These are phyloP conservation scores for Aleiodes leptofemur DNA, from an alignment of 2,888 invertebrate species.

Conservation along the genomic window DNA sequence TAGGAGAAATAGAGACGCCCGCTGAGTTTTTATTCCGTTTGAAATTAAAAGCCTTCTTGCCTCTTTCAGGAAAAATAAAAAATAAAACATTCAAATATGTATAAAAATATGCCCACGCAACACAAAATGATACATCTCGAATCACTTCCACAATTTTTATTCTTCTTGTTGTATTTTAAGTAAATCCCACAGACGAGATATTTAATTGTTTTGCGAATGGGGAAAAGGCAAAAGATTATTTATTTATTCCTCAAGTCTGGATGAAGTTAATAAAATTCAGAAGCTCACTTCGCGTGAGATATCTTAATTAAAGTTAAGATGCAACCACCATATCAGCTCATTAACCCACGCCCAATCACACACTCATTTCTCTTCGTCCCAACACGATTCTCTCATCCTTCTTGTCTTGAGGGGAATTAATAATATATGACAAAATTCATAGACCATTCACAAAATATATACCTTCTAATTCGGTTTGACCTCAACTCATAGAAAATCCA, in stretches of 20 bases:
- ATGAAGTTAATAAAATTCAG: slow-evolving; percentile 1
- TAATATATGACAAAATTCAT: too few relatives aligned
- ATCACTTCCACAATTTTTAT: too few relatives aligned
- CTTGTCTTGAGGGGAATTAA: too few relatives aligned
- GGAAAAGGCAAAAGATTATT: too few relatives aligned
- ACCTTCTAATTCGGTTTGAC: background rate
- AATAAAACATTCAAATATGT: slow-evolving; percentile 30
- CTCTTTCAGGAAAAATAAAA: slow-evolving; percentile 31
- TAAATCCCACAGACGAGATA: too few relatives aligned
- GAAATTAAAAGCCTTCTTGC: slow-evolving; percentile 25
- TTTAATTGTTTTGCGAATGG: too few relatives aligned
- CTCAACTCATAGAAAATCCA: slow-evolving; percentile 19
- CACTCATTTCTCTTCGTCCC: background rate
- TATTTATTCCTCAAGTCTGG: background rate
- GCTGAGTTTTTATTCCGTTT: slow-evolving; percentile 19
- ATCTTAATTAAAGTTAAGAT: slow-evolving; percentile 7
- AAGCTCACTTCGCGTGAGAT: slow-evolving; percentile 5
- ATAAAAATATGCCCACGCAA: slow-evolving; percentile 30
- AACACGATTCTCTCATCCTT: background rate
- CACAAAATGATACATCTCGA: slow-evolving; percentile 5
- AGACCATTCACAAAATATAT: too few relatives aligned
- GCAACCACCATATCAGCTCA: too few relatives aligned
- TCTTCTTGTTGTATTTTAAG: too few relatives aligned
- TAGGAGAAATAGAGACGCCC: slow-evolving; percentile 30
- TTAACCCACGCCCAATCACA: too few relatives aligned